These are phyloP conservation scores for Drosophila sproati DNA, from an alignment of 1,140 invertebrate genomes.

Conservation along the genomic window DNA sequence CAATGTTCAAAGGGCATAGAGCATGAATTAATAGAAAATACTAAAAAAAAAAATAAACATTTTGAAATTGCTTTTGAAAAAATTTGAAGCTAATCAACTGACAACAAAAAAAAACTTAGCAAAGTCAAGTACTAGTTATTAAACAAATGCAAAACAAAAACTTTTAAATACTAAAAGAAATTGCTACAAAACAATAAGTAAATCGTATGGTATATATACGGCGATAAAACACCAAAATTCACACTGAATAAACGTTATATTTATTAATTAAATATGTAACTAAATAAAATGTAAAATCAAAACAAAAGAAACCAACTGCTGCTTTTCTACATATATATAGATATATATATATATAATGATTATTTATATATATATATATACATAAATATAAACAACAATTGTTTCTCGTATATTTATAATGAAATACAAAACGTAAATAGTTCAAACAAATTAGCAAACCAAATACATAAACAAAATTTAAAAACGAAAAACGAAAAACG, in stretches of 20 bases:
- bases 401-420: slow-evolving; percentile 79
- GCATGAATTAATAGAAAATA: slow-evolving; percentile 33
- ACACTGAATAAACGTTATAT: slow-evolving; percentile 81
- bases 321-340: slow-evolving; percentile 29
- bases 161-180: slow-evolving; percentile 56
- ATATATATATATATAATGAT: slow-evolving; percentile 57
- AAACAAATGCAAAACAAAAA: slow-evolving; percentile 39
- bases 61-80: slow-evolving; percentile 17
- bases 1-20: slow-evolving; percentile 8
- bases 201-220: slow-evolving; percentile 51
- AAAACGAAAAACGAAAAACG: slow-evolving; percentile 32
- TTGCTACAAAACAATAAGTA: slow-evolving; percentile 35
- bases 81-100: slow-evolving; percentile 21
- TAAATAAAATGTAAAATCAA: slow-evolving; percentile 50
- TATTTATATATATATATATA: slow-evolving; percentile 46
- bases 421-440: slow-evolving; percentile 72
- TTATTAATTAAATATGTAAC: slow-evolving; percentile 76
- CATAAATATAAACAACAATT: slow-evolving; percentile 65
- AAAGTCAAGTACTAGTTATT: slow-evolving; percentile 20
- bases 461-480: slow-evolving; percentile 74
- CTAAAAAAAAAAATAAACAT: background rate
- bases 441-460: slow-evolving; percentile 83
- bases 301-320: slow-evolving; percentile 46
- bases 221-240: slow-evolving; percentile 76
- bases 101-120: slow-evolving; percentile 29